Conservation (phyloP, 2,888 invertebrate species). For the Acleris literana region DNA sequence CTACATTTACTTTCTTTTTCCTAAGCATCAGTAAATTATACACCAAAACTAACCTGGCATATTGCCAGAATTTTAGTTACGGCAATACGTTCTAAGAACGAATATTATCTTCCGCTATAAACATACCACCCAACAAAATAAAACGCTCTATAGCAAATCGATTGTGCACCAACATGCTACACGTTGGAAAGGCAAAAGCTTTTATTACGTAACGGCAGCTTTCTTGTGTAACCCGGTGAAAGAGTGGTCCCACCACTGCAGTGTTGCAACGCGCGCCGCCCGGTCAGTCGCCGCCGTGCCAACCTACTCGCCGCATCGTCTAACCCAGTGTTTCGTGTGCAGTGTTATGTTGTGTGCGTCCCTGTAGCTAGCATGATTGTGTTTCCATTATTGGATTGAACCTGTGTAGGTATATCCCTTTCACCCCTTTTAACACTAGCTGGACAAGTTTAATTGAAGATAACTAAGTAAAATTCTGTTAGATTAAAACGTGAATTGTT, state of each 20-base stretch:
- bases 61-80: neutral
- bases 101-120: too few species aligned
- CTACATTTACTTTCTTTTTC: neutral
- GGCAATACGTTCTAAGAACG: neutral
- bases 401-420: conserved; percentile 1
- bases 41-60: neutral
- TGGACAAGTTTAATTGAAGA: neutral
- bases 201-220: conserved; percentile 60
- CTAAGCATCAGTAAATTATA: neutral
- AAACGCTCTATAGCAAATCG: conserved; percentile 5
- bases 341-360: conserved; percentile 18
- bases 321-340: conserved; percentile 11
- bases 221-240: conserved; percentile 77
- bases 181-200: conserved; percentile 69
- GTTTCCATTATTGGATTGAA: neutral
- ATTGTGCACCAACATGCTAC: conserved; percentile 41
- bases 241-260: conserved; percentile 60
- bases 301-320: conserved; percentile 20
- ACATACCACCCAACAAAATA: neutral
- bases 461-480: neutral
- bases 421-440: neutral
- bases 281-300: conserved; percentile 54
- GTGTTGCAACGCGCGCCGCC: conserved; percentile 64
- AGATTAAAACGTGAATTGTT: neutral
- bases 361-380: neutral